Percentiles rank a stretch among this genome's conserved stretches.
These are phyloP conservation scores for Papilio aristodemus DNA, from an alignment of 1,140 invertebrate species.

Conservation along the genomic window DNA sequence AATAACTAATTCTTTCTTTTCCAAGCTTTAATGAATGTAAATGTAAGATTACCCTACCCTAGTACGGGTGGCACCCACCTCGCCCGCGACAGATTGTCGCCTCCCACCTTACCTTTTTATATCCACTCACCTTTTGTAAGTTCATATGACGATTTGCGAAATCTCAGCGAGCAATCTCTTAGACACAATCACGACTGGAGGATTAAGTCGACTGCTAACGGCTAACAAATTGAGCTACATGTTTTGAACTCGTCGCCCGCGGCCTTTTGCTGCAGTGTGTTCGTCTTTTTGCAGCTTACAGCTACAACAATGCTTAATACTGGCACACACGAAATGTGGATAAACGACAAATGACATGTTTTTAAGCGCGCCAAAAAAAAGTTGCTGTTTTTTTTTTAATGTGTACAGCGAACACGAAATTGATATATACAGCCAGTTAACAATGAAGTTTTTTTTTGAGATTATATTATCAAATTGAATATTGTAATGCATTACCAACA, in stretches of 20 bases:
- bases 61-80: slow-evolving; percentile 16
- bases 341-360: slow-evolving; percentile 43
- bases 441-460: not conserved
- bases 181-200: slow-evolving; percentile 58
- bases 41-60: not conserved
- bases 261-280: slow-evolving; percentile 51
- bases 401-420: not conserved
- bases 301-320: slow-evolving; percentile 57
- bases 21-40: not conserved
- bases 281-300: slow-evolving; percentile 69
- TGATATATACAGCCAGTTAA: not conserved
- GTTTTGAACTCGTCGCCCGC: slow-evolving; percentile 59
- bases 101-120: slow-evolving; percentile 28
- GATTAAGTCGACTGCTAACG: slow-evolving; percentile 61
- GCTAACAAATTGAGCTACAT: slow-evolving; percentile 68
- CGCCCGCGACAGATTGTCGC: slow-evolving; percentile 20
- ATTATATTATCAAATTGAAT: not conserved
- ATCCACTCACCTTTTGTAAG: slow-evolving; percentile 17
- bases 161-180: slow-evolving; percentile 53
- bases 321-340: slow-evolving; percentile 41
- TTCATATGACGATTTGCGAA: slow-evolving; percentile 35
- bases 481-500: not conserved
- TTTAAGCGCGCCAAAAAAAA: slow-evolving; percentile 40
- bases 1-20: not conserved
- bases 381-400: slow-evolving; percentile 5